Base-by-base conservation (phyloP, 2,797 vertebrate genomes). In the Diceros bicornis region DNA sequence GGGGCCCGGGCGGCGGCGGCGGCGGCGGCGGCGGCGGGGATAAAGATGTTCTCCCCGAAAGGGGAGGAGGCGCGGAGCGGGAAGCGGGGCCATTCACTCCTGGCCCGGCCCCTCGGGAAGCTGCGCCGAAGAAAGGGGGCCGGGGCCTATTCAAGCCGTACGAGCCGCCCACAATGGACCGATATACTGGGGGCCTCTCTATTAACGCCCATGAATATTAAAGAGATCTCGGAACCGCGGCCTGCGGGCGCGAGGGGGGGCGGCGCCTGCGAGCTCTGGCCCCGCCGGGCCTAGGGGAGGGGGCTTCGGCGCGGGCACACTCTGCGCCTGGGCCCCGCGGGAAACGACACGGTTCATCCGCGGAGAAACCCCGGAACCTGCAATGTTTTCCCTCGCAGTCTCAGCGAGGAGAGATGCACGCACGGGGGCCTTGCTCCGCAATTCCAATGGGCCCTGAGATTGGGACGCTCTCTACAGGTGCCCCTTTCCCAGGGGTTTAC, bases 171-270 rank as follows among this genome's bases (percentile, higher is more conserved):
- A 99, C 99, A 99, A 99, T 98, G 99, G 99, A 96, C 99, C 99
- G 99, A 99, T 99, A 99, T 99, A 99, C 99, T 99, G 98, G 99
- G 98, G 98, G 98, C 98, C 98, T 99, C 99, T 99, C 98, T 99
- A 99, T 99, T 99, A 99, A 99, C 99, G 99, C 96, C 99, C 99
- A 99, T 99, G 99, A 99, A 99, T 99, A 99, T 99, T 99, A 99
- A 99, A 99, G 99, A 99, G 97, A 50, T 81, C 21, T 55, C 64
- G 0, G 62, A 89, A 86, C 57, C 6, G 94, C 75, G 66, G 96
- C 83, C 90, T n/a, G 57, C 74, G 44, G 95, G 91, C 41, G 75
- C 55, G n/a, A 41, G 86, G 50, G 34, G 68, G 71, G 83, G 66
- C 44, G n/a, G 91, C 11, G 84, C 96, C 90, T 11, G 91, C 47